Evolutionary conservation across 53 echinoderm and acorn worm species (phyloP).

Genomic region (Glandiceps talaboti): DNA sequence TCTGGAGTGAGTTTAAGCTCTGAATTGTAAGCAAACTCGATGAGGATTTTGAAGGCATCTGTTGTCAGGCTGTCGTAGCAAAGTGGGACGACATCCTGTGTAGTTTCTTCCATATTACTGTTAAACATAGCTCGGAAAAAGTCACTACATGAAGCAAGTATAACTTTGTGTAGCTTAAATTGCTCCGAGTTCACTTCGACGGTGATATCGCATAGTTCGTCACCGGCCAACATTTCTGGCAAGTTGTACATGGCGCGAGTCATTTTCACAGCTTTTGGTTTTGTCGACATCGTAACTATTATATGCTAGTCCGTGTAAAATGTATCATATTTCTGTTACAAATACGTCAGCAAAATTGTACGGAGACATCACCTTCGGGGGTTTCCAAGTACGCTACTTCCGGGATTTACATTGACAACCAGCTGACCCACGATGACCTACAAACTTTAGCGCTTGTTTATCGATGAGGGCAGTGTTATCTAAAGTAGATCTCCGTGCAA

Average conservation of each 20-base stretch:
- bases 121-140: constrained; percentile 73
- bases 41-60: constrained; percentile 54
- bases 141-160: constrained; percentile 84
- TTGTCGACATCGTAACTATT: too few relatives aligned
- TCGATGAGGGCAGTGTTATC: too few relatives aligned
- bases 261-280: too few relatives aligned
- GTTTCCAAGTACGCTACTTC: too few relatives aligned
- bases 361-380: too few relatives aligned
- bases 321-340: too few relatives aligned
- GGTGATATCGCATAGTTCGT: background rate
- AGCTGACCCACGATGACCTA: too few relatives aligned
- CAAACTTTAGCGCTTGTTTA: too few relatives aligned
- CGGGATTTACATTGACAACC: too few relatives aligned
- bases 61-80: constrained; percentile 56
- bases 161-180: constrained; percentile 38
- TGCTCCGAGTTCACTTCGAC: background rate
- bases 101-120: constrained; percentile 3
- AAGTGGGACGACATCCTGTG: constrained; percentile 55
- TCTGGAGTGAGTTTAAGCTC: constrained; percentile 64
- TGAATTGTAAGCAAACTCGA: constrained; percentile 83
- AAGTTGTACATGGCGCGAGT: background rate
- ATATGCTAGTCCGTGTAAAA: too few relatives aligned
- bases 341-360: too few relatives aligned
- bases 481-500: too few relatives aligned
- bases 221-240: background rate